Evolutionary conservation across 2,113 vertebrate genomes (phyloP).

Genomic region (Oryzias celebensis): DNA sequence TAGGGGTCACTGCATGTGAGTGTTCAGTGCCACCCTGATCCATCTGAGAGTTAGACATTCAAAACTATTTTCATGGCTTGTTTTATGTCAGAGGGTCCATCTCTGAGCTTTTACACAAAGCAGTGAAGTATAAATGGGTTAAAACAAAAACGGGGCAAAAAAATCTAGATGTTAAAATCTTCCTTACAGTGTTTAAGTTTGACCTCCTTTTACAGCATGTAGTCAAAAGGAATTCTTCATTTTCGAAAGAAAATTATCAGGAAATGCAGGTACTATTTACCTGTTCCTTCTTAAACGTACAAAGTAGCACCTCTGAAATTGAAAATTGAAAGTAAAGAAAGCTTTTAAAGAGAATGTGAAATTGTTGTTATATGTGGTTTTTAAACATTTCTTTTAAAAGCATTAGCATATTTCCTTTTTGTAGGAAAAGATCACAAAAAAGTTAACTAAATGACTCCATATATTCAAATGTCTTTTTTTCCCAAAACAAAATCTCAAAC

Average conservation of each 20-base stretch:
- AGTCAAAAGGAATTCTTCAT: conserved; percentile 73
- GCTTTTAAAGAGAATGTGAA: neutral
- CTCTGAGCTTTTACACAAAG: conserved; percentile 82
- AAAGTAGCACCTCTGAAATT: conserved; percentile 64
- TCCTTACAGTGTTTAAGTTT: conserved; percentile 32
- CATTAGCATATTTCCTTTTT: neutral
- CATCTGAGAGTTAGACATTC: conserved; percentile 76
- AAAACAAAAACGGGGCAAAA: neutral
- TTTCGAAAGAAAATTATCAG: conserved; percentile 1
- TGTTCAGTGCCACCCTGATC: conserved; percentile 1
- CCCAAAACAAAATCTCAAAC: too few species aligned
- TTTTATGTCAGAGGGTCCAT: conserved; percentile 84
- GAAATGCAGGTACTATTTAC: conserved; percentile 70
- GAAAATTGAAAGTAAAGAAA: too few species aligned
- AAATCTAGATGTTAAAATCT: neutral
- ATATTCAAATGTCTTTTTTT: too few species aligned
- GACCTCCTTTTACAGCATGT: neutral
- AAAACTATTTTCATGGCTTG: conserved; percentile 86
- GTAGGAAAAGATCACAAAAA: too few species aligned
- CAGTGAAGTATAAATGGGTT: neutral
- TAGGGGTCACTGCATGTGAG: conserved; percentile 60
- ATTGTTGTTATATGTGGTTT: neutral
- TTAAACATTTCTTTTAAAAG: neutral
- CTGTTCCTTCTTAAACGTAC: conserved; percentile 64
- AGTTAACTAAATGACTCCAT: too few species aligned